Evolutionary conservation across 2,888 invertebrate species (phyloP), one percentile per base, ranked within the genome.

Genomic region (Drosophila stalkeri): DNA sequence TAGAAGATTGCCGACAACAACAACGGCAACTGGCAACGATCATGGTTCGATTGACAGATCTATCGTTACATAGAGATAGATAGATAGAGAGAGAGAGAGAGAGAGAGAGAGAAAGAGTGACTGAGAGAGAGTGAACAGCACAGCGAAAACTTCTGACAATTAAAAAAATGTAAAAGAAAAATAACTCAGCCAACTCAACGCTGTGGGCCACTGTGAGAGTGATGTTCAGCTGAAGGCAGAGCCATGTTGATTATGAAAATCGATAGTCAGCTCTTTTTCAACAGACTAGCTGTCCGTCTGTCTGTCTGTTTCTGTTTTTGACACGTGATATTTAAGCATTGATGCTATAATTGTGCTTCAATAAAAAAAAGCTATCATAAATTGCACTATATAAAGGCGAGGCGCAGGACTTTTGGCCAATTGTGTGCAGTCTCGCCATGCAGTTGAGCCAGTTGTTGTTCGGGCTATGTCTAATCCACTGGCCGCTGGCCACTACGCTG

Each of bases 281-380:
- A 18, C 55, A 49, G 54, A 61, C 63, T 37, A 12, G 11, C 33
- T 57, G 35, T 49, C 61, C 20, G 46, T 47, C 55, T 62, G 52
- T 43, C 51, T 16, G 46, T 68, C 72, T 14, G 52, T 27, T 27
- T 27, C 27, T 27, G 8, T 11, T 8, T 66, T 59, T 85, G 91
- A 81, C 91, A 89, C 70, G 75, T 91, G 87, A 80, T 90, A 89
- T 91, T 89, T 87, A 76, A 72, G 69, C 55, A 8, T 64, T 91
- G 91, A 89, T 81, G 81, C 69, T 60, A 82, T 91, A 91, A 91
- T 91, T 89, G 91, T 65, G 52, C 68, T 83, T 85, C 82, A 87
- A 72, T 69, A 41, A 41, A 2, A 5, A 41, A 20, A 65, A 65
- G 65, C 76, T 62, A 76, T 82, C 73, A 82, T 75, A 75, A 66